A percentile compares a stretch with the other conserved stretches of the same genome.
These are phyloP conservation scores for Phyllotreta striolata DNA, from an alignment of 2,888 invertebrate species.

Conservation along the genomic window DNA sequence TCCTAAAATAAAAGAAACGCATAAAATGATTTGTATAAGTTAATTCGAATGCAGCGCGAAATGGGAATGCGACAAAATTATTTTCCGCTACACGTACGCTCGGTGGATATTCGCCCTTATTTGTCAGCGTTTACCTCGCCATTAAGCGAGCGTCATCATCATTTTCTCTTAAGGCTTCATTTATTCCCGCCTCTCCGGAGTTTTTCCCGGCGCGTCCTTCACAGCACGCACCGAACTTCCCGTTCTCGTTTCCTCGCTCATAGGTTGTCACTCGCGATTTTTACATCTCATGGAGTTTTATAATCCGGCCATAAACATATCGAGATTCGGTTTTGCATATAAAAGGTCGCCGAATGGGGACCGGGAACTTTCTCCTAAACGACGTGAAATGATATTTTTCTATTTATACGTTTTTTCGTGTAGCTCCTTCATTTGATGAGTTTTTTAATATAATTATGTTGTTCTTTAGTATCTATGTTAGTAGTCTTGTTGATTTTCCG, in stretches of 20 bases:
- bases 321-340: constrained; percentile 60
- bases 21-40: too few relatives aligned
- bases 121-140: constrained; percentile 55
- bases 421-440: too few relatives aligned
- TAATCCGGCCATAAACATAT: constrained; percentile 61
- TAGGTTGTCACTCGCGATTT: constrained; percentile 62
- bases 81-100: too few relatives aligned
- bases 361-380: constrained; percentile 31
- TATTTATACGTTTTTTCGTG: too few relatives aligned
- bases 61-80: too few relatives aligned
- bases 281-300: constrained; percentile 63
- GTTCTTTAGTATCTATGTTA: too few relatives aligned
- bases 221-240: constrained; percentile 57
- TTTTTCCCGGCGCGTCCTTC: constrained; percentile 39
- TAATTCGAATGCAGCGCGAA: too few relatives aligned
- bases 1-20: too few relatives aligned
- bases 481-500: too few relatives aligned
- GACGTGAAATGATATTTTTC: too few relatives aligned
- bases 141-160: constrained; percentile 58
- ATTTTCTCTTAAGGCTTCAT: constrained; percentile 62
- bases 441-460: too few relatives aligned
- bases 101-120: constrained; percentile 48
- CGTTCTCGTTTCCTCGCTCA: constrained; percentile 60
- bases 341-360: constrained; percentile 50
- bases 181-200: constrained; percentile 56